Conservation (phyloP, 2,113 vertebrate genomes). For the Procavia capensis region DNA sequence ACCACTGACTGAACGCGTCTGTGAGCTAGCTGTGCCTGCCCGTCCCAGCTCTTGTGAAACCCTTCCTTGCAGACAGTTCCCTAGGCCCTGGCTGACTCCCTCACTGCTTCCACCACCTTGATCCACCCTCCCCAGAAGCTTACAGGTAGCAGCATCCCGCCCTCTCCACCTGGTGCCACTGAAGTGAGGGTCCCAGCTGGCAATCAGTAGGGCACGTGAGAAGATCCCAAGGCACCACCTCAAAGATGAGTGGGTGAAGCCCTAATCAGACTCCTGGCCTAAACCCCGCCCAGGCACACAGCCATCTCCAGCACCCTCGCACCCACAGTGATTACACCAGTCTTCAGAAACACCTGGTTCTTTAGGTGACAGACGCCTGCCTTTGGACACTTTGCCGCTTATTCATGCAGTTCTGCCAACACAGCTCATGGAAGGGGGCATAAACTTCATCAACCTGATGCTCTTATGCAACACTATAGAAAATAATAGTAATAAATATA, state of each 20-base stretch:
- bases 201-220: background rate
- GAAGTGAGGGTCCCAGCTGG: background rate
- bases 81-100: fast-evolving
- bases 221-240: background rate
- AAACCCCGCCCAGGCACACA: background rate
- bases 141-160: background rate
- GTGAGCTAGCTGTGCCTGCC: no score
- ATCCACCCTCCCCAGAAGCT: no score
- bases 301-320: fast-evolving
- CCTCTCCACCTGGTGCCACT: background rate
- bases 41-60: background rate
- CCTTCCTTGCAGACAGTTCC: background rate
- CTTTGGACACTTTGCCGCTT: background rate
- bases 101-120: background rate
- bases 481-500: background rate
- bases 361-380: background rate
- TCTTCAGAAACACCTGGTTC: background rate
- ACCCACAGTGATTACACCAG: background rate
- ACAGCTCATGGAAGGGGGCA: background rate
- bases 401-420: background rate
- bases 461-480: background rate
- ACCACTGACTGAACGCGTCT: background rate
- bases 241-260: background rate
- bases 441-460: background rate
- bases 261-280: background rate